Evolutionary conservation across 1,140 invertebrate species (phyloP), one percentile per base, ranked within the genome.

Genomic region (Dufourea novaeangliae): DNA sequence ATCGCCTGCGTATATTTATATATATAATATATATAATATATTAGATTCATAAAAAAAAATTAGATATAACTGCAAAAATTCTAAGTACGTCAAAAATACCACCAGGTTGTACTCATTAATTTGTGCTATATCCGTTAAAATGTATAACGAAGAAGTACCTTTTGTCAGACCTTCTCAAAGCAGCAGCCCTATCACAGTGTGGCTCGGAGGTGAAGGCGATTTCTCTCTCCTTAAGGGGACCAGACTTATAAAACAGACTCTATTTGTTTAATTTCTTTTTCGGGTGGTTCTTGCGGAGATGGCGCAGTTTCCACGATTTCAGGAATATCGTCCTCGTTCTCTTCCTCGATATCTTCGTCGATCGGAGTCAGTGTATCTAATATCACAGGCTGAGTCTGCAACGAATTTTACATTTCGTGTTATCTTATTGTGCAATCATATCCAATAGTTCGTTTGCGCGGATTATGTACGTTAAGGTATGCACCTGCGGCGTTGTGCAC

Each of bases 291-390:
- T 68, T 89, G 90, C 34, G 94, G 94, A 70, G 94, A 95, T 63
- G 94, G 93, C 63, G 94, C 93, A 20, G 94, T 95, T 91, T 95
- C 94, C 29, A 95, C 92, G 72, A 95, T 95, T 87, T 94, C 94
- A 27, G 94, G 94, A 85, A 95, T 93, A 84, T 95, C 95, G 52
- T 96, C 95, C 37, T 95, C 95, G n/a, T 94, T 94, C 87, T 95
- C 96, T 86, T 97, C 96, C 80, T 96, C 95, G 69, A 96, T 94
- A 85, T 96, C 96, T 88, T 97, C 95, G 85, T 96, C 96, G 44
- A 97, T 97, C 27, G 96, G 96, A 34, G 95, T 96, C 29, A 97
- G 93, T 0, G 95, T 95, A 88, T 97, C 96, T 72, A 95, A 92
- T 83, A 94, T 93, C 77, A 94, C 93, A 63, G 94, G 94, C 54